Conservation (phyloP, 2,113 vertebrate species). For the Axis porcinus region DNA sequence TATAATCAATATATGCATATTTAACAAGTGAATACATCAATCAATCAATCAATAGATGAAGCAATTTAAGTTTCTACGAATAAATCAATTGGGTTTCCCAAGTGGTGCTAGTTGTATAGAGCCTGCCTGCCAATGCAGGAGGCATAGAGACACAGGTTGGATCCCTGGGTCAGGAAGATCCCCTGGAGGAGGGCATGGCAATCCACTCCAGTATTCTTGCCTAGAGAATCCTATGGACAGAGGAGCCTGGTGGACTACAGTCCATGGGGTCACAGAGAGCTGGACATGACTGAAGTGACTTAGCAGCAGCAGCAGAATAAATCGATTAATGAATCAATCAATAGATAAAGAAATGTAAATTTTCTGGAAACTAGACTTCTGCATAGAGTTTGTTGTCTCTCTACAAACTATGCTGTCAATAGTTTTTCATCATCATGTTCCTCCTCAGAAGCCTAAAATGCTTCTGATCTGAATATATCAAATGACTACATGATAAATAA, state of each 20-base stretch:
- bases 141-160: background rate
- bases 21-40: background rate
- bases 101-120: background rate
- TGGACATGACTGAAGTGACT: background rate
- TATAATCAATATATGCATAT: background rate
- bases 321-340: background rate
- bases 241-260: background rate
- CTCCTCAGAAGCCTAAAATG: background rate
- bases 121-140: background rate
- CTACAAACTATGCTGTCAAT: background rate
- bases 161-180: background rate
- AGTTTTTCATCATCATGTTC: background rate
- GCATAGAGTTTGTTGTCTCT: background rate
- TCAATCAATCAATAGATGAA: background rate
- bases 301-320: background rate
- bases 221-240: background rate
- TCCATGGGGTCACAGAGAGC: background rate
- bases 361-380: slow-evolving; percentile 4
- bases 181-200: background rate
- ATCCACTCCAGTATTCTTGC: background rate
- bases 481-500: background rate
- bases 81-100: background rate
- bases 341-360: background rate
- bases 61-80: background rate
- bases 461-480: background rate